Evolutionary conservation across 2,888 invertebrate species (phyloP).

Genomic region (Boloria selene): DNA sequence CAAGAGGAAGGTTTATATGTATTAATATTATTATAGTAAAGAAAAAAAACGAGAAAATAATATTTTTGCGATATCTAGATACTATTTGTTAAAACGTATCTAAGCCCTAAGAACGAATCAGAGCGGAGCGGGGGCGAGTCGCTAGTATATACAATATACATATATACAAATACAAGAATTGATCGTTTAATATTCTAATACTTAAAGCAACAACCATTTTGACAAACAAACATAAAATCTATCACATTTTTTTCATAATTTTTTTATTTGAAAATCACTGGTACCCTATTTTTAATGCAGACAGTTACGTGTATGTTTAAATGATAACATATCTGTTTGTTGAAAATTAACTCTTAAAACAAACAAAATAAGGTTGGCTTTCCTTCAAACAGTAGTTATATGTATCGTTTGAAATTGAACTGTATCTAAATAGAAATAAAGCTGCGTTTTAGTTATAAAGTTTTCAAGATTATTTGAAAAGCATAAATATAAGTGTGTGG

Average conservation of each 20-base stretch:
- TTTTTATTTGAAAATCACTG: conserved; percentile 38
- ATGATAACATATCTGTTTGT: conserved; percentile 9
- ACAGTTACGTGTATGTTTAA: conserved; percentile 31
- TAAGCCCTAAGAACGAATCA: too few species aligned
- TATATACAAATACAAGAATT: too few species aligned
- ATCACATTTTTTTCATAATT: conserved; percentile 31
- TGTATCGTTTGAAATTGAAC: conserved; percentile 35
- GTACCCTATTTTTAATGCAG: conserved; percentile 44
- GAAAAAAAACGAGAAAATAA: too few species aligned
- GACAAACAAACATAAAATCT: conserved; percentile 31
- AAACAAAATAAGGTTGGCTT: neutral
- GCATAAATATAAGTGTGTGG: conserved; percentile 54
- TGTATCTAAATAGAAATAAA: conserved; percentile 25
- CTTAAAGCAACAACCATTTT: conserved; percentile 8
- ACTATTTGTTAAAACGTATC: too few species aligned
- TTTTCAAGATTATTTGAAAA: conserved; percentile 56
- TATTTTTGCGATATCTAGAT: too few species aligned
- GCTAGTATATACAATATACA: too few species aligned
- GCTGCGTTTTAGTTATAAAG: conserved; percentile 34
- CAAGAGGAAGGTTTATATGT: too few species aligned
- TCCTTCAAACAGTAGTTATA: neutral
- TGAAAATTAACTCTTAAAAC: neutral
- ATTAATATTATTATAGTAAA: too few species aligned
- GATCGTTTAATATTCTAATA: too few species aligned
- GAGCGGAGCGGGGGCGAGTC: too few species aligned